A percentile compares a stretch with the other conserved stretches of the same genome.
phyloP scores from a whole-genome alignment of 2,797 vertebrate species.

The Intellagama lesueurii region DNA sequence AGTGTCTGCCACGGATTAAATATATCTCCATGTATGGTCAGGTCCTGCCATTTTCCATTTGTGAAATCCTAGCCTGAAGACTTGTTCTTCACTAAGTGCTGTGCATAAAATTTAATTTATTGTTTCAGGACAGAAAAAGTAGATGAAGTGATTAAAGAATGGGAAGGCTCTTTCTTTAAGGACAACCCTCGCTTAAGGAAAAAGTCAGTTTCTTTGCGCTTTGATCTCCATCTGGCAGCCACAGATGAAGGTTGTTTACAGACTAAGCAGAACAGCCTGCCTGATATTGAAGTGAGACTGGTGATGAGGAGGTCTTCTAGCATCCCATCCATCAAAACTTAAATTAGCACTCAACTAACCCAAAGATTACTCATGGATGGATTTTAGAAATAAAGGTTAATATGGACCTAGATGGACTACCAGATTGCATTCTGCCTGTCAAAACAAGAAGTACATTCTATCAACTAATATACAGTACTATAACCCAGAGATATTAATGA shows the following conservation, averaged over 20 bases:
- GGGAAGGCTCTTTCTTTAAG: slow-evolving; percentile 98
- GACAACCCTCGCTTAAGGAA: slow-evolving; percentile 95
- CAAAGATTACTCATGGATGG: slow-evolving; percentile 3
- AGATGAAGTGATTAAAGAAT: slow-evolving; percentile 94
- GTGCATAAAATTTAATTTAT: slow-evolving; percentile 56
- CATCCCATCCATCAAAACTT: slow-evolving; percentile 90
- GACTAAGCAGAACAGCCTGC: slow-evolving; percentile 85
- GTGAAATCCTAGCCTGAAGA: slow-evolving; percentile 28
- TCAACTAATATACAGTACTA: slow-evolving; percentile 24
- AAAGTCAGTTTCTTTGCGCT: slow-evolving; percentile 96
- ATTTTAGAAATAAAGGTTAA: slow-evolving; percentile 49
- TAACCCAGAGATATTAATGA: slow-evolving; percentile 23
- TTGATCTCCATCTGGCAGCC: slow-evolving; percentile 93
- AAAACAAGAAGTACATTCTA: slow-evolving; percentile 17
- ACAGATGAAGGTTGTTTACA: slow-evolving; percentile 87
- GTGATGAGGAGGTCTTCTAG: slow-evolving; percentile 96
- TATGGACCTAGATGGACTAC: slow-evolving; percentile 24
- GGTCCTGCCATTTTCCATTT: slow-evolving; percentile 12
- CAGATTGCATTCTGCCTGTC: slow-evolving; percentile 28
- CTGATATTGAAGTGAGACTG: slow-evolving; percentile 93
- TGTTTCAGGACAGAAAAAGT: slow-evolving; percentile 93
- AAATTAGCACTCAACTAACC: slow-evolving; percentile 59
- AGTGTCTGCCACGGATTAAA: slow-evolving; percentile 14
- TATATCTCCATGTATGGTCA: rapidly evolving
- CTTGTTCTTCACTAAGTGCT: not conserved